Evolutionary conservation across 2,888 invertebrate species (phyloP).

Genomic region (Sesia bembeciformis): DNA sequence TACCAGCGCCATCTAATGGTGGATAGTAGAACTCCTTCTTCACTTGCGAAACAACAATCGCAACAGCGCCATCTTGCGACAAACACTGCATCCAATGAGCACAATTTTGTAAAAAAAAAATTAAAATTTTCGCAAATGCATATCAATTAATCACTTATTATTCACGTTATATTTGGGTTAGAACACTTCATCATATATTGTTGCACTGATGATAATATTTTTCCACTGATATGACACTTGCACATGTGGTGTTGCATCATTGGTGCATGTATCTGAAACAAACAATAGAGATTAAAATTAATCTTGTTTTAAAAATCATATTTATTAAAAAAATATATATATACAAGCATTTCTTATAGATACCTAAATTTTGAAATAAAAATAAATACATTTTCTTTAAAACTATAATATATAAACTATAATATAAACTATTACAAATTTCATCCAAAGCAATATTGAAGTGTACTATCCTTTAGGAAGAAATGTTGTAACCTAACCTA

Average conservation of each 20-base stretch:
- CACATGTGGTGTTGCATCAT: constrained; percentile 52
- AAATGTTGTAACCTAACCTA: no score
- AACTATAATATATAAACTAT: no score
- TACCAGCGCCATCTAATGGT: constrained; percentile 54
- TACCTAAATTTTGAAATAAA: no score
- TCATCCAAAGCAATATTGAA: no score
- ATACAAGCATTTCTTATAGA: no score
- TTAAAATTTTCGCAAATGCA: constrained; percentile 8
- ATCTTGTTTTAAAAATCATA: neutral
- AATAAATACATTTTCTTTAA: no score
- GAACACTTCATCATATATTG: constrained; percentile 29
- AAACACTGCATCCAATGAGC: constrained; percentile 68
- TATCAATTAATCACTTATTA: constrained; percentile 5
- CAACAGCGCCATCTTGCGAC: constrained; percentile 54
- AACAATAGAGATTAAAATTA: constrained; percentile 10
- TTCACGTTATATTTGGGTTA: constrained; percentile 36
- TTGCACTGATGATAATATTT: constrained; percentile 35
- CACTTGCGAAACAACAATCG: constrained; percentile 43
- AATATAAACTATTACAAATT: no score
- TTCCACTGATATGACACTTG: constrained; percentile 44
- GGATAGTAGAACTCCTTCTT: constrained; percentile 35
- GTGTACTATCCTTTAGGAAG: no score
- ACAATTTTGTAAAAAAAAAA: constrained; percentile 37
- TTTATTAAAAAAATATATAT: neutral
- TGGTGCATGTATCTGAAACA: constrained; percentile 53